Base-by-base conservation (phyloP, 35 echinoderm and acorn worm genomes). In the Ptychodera flava region DNA sequence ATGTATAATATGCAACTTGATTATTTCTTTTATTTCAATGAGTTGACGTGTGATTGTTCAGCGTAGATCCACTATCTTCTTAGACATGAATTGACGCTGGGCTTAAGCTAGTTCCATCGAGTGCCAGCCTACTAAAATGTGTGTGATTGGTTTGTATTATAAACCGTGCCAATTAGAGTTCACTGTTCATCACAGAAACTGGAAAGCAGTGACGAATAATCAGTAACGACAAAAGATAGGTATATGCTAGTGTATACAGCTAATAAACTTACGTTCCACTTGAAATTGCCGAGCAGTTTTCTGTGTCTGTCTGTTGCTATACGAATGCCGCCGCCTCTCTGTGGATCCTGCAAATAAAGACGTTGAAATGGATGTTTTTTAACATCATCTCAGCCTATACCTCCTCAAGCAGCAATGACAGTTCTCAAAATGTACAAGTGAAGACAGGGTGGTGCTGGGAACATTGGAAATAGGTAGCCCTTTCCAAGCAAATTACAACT, bases 321-420 rank as follows among this genome's bases (percentile, higher is more conserved):
- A 34, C 76, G 64, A 35, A 35, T 90, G 31, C 76, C 82, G 36
- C 81, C 88, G 31, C 82, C 88, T 36, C 88, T 2, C 86, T 87
- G 86, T 87, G 45, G 45, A 22, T 64, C 45, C 45, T 64, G 45
- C 45, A 64, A 64, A 22, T 12, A 84, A 33, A 33, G 16, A 15
- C 31, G 32, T 16, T 81, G 80, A 81, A 31, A 15, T 32, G 10
- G 10, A 28, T 36, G 78, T 37, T 64, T 86, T 88, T 83, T 90
- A 93, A 87, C 45, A 90, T 81, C 92, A 87, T 90, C 14, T 88
- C 87, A 27, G 88, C 83, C 78, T 83, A 77, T 77, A 86, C 88
- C 1, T 38, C 52, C 88, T 90, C 82, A 16, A 82, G 37, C 78
- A 77, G 78, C 90, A 88, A 37, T 75, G 82, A 32, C 84, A 76